These are phyloP conservation scores for Eurystomus glaucurus DNA, from an alignment of 2,797 vertebrate species.

Conservation along the genomic window DNA sequence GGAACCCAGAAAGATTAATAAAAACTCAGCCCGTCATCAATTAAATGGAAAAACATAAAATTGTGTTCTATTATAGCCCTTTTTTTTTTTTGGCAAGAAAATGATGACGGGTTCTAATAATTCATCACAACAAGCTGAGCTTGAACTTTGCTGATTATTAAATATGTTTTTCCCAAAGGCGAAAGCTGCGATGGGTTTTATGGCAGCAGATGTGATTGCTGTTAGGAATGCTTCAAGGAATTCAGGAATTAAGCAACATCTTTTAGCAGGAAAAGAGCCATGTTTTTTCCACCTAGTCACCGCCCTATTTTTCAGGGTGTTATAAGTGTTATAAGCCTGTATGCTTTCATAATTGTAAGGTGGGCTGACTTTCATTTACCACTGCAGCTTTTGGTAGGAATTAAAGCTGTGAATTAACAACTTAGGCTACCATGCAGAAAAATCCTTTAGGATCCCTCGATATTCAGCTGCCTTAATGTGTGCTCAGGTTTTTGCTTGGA, in stretches of 20 bases:
- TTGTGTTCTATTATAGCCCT: slow-evolving; percentile 72
- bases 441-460: not conserved
- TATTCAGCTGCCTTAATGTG: not conserved
- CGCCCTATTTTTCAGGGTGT: slow-evolving; percentile 16
- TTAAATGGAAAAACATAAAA: slow-evolving; percentile 79
- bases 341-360: not conserved
- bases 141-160: slow-evolving; percentile 95
- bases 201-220: slow-evolving; percentile 88
- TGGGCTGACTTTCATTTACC: not conserved
- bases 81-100: slow-evolving; percentile 34
- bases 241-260: slow-evolving; percentile 74
- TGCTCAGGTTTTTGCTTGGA: not conserved
- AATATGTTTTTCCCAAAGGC: slow-evolving; percentile 83
- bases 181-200: slow-evolving; percentile 73
- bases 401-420: not conserved
- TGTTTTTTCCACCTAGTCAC: not conserved
- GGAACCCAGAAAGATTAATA: slow-evolving; percentile 82
- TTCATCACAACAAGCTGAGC: slow-evolving; percentile 92
- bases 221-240: slow-evolving; percentile 87
- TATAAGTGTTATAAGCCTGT: not conserved
- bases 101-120: slow-evolving; percentile 91
- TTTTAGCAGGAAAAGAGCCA: slow-evolving; percentile 60
- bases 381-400: not conserved
- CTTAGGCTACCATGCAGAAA: not conserved
- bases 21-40: slow-evolving; percentile 82